phyloP scores from a whole-genome alignment of 2,113 vertebrate genomes.

The Hyla sarda region DNA sequence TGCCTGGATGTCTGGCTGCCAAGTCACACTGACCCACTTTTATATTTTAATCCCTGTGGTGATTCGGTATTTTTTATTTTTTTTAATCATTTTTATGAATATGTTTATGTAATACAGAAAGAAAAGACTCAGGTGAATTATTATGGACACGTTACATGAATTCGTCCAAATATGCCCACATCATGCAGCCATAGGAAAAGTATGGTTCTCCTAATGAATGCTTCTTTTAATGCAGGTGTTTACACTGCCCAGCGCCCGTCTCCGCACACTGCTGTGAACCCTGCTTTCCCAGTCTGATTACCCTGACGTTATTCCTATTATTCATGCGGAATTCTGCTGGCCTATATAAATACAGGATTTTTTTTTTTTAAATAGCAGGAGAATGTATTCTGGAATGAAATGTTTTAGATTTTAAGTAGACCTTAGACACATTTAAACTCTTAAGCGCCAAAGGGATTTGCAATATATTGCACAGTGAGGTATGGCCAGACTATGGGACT shows the following conservation, averaged over 20 bases:
- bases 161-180: constrained; percentile 9
- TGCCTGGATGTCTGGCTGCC: constrained; percentile 57
- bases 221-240: constrained; percentile 55
- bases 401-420: constrained; percentile 47
- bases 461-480: constrained; percentile 43
- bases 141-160: constrained; percentile 8
- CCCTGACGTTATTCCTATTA: constrained; percentile 52
- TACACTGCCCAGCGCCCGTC: constrained; percentile 30
- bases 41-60: constrained; percentile 50
- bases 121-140: constrained; percentile 39
- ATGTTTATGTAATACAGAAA: constrained; percentile 56
- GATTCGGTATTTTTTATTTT: constrained; percentile 60
- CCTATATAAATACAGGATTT: constrained; percentile 56
- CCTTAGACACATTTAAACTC: constrained; percentile 39
- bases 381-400: constrained; percentile 37
- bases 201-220: constrained; percentile 18
- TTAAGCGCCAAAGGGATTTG: constrained; percentile 11
- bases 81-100: constrained; percentile 53
- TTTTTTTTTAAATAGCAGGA: constrained; percentile 30
- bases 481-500: constrained; percentile 21
- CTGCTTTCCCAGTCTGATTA: constrained; percentile 51
- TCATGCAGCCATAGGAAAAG: constrained; percentile 10
- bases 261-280: constrained; percentile 33
- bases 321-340: constrained; percentile 46
- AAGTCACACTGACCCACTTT: constrained; percentile 45